phyloP scores from a whole-genome alignment of 2,797 vertebrate species.

The Siniperca obscura region DNA sequence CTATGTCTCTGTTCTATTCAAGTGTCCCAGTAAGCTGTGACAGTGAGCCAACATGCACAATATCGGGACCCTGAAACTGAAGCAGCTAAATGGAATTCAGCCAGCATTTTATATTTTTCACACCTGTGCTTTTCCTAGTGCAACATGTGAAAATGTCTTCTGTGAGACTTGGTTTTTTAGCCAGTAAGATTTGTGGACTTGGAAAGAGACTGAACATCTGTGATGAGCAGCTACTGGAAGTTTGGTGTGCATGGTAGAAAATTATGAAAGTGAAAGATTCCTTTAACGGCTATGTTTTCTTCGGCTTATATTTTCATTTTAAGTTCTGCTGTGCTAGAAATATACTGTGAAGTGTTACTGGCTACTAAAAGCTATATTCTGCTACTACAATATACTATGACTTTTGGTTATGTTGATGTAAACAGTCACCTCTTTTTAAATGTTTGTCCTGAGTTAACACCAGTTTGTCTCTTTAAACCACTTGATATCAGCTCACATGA shows the following conservation, averaged over 20 bases:
- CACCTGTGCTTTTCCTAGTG: background rate
- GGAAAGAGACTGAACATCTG: constrained; percentile 8
- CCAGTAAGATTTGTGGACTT: constrained; percentile 6
- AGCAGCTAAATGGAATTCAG: constrained; percentile 35
- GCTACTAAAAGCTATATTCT: constrained; percentile 16
- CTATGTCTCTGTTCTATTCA: background rate
- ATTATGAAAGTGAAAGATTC: background rate
- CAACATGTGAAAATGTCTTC: background rate
- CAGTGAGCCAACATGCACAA: background rate
- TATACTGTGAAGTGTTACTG: background rate
- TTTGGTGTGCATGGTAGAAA: constrained; percentile 48
- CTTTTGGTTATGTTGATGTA: background rate
- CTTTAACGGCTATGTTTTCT: background rate
- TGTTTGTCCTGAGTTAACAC: background rate
- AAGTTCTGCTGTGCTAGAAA: constrained; percentile 19
- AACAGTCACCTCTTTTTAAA: background rate
- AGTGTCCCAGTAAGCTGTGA: background rate
- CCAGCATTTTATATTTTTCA: background rate
- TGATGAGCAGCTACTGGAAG: constrained; percentile 9
- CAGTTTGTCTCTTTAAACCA: background rate
- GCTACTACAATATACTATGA: background rate
- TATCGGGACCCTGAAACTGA: background rate
- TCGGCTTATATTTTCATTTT: background rate
- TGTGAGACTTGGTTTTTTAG: constrained; percentile 7
- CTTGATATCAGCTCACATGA: background rate